Evolutionary conservation across 1,140 invertebrate species (phyloP).

Genomic region (Drosophila quadrilineata): DNA sequence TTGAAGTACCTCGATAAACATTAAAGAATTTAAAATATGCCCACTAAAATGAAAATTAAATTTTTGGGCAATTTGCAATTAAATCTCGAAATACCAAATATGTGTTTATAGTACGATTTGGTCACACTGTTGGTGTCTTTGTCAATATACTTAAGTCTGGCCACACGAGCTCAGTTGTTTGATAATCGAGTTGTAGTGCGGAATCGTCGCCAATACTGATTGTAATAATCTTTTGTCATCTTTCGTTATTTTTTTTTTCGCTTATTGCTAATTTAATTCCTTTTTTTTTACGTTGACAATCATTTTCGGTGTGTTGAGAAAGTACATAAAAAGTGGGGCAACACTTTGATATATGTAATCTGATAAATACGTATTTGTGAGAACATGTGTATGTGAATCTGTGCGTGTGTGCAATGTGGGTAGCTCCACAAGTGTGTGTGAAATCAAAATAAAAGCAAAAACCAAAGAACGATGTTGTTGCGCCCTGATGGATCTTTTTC

Average conservation of each 20-base stretch:
- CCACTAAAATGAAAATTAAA: no score
- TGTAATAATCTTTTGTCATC: conserved; percentile 2
- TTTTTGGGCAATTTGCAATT: no score
- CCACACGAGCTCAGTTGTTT: conserved; percentile 33
- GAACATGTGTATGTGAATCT: conserved; percentile 1
- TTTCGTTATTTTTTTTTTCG: conserved; percentile 14
- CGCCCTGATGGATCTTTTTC: conserved; percentile 68
- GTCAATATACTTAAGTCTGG: conserved; percentile 14
- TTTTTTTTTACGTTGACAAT: not conserved
- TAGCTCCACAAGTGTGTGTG: conserved; percentile 72
- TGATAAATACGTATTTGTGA: no score
- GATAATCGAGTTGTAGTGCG: conserved; percentile 40
- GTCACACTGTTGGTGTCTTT: conserved; percentile 9
- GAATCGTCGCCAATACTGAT: conserved; percentile 36
- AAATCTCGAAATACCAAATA: no score
- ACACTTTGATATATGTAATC: no score
- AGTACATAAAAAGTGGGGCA: conserved; percentile 9
- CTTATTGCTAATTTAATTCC: conserved; percentile 8
- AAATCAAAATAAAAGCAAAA: conserved; percentile 72
- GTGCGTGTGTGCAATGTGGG: conserved; percentile 12
- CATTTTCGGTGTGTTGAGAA: not conserved
- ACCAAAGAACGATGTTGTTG: conserved; percentile 29
- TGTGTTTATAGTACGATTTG: conserved; percentile 4
- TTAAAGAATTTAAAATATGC: no score
- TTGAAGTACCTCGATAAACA: no score